Conservation (phyloP, 2,113 vertebrate genomes). For the Columba livia region DNA sequence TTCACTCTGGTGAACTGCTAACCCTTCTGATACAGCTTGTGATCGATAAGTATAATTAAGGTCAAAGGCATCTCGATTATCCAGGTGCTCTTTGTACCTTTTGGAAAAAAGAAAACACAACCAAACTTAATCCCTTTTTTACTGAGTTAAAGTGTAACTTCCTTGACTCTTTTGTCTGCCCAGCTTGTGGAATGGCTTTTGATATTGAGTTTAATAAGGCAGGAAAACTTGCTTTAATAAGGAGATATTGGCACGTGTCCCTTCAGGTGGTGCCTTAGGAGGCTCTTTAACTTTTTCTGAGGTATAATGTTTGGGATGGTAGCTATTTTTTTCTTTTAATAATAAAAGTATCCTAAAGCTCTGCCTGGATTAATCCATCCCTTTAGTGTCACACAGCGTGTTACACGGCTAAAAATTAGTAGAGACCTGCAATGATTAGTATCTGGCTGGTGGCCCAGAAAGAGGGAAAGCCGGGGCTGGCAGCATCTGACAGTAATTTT, state of each 20-base stretch:
- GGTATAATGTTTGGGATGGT: not conserved
- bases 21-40: not conserved
- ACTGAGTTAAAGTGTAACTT: accelerated
- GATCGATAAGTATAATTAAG: not conserved
- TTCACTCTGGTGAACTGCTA: not conserved
- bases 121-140: too few species aligned
- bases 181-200: not conserved
- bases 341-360: constrained; percentile 22
- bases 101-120: too few species aligned
- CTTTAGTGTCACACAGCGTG: not conserved
- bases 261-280: not conserved
- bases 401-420: constrained; percentile 56
- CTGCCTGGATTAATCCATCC: not conserved
- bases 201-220: not conserved
- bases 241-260: not conserved
- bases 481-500: constrained; percentile 60
- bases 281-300: not conserved
- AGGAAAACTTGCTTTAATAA: not conserved
- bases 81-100: not conserved
- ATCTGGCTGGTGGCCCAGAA: constrained; percentile 69
- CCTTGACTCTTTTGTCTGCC: accelerated
- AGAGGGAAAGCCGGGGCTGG: constrained; percentile 45
- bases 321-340: not conserved
- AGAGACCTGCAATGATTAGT: constrained; percentile 61
- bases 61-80: not conserved